Base-by-base conservation (phyloP, 2,888 invertebrate genomes). In the Erannis defoliaria region DNA sequence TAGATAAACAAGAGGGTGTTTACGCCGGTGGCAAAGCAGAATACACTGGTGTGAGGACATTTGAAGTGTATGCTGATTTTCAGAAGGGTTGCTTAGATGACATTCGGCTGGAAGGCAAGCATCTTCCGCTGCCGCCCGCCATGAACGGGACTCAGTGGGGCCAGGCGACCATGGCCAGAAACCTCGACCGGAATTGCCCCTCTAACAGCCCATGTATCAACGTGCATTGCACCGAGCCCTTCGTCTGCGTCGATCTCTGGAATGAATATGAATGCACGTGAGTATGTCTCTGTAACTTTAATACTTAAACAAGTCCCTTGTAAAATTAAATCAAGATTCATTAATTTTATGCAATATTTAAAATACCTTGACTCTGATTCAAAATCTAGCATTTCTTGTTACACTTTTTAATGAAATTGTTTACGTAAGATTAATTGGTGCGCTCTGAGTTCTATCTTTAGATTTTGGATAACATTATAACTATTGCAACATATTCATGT, bases 181-280 rank as follows among this genome's bases (percentile, higher is more conserved):
- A 98, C 85, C 94, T 99, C 58, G 97, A 97, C 78, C 96, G 97
- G 70, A 97, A 97, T 83, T 99, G 99, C 85, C 97, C 97, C 12
- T 98, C 98, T 2, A 98, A 98, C 78, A 98, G 98, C 82, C 98
- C 98, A 1, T 99, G 99, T 83, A 97, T 97, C 72, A 97, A 98
- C 85, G 97, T 98, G 37, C 97, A 98, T 78, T 99, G 99, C 82
- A 97, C 97, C 0, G 97, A 97, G 80, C 98, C 97, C 10, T 98
- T 98, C 86, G 98, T 98, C 80, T 99, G 98, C 90, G 97, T 98
- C 68, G 99, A 98, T 90, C 95, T 99, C 12, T 99, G 99, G 99
- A 99, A 99, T 88, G 97, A 98, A 89, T 98, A 98, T 81, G 98
- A 99, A 87, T 99, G 99, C 98, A 98, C 98, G 98, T 99, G 93